Conservation (phyloP, 2,888 invertebrate species). For the Sycophila texana region DNA sequence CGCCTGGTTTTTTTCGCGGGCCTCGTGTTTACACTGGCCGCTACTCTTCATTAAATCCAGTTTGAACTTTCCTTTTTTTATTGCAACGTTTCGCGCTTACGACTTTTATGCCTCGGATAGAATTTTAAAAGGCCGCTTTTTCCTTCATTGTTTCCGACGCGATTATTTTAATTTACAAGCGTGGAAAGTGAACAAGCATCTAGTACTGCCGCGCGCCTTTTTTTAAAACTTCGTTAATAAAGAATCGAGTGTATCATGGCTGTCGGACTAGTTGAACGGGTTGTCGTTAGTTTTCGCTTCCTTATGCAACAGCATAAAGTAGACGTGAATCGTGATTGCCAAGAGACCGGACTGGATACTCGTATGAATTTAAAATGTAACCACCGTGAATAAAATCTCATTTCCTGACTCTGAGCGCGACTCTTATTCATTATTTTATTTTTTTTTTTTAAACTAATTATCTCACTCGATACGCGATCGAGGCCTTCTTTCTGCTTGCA, state of each 20-base stretch:
- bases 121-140: no score
- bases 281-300: conserved; percentile 7
- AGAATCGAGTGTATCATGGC: neutral
- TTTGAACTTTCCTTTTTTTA: neutral
- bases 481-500: no score
- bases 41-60: conserved; percentile 3
- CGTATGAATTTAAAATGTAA: neutral
- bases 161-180: neutral
- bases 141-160: neutral
- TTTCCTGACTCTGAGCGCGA: neutral
- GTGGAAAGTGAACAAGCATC: neutral
- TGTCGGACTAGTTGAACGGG: conserved; percentile 10
- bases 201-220: neutral
- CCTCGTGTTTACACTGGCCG: neutral
- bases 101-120: no score
- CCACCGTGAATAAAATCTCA: neutral
- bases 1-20: neutral
- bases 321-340: neutral
- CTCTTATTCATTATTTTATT: neutral
- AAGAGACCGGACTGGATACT: neutral
- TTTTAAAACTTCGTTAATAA: neutral
- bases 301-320: conserved; percentile 25
- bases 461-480: no score
- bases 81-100: neutral
- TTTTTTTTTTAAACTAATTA: no score